These are phyloP conservation scores for Leptopterna dolabrata DNA, from an alignment of 2,888 invertebrate genomes.

Conservation along the genomic window DNA sequence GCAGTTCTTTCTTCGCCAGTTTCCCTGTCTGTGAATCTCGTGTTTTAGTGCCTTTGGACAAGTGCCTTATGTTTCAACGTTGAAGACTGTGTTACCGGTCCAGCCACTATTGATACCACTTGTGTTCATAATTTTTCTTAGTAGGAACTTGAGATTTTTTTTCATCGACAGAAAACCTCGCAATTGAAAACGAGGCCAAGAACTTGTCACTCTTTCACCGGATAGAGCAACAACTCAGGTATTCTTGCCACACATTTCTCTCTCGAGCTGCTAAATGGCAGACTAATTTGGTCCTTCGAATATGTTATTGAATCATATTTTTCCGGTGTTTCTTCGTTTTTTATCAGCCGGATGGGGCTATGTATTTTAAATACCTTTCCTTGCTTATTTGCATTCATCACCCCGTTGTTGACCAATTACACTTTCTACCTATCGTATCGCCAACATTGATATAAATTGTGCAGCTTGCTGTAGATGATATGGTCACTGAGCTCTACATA, in stretches of 20 bases:
- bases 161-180: neutral
- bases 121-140: constrained; percentile 1
- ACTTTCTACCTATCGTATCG: no score
- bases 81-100: constrained; percentile 20
- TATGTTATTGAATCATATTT: neutral
- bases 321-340: no score
- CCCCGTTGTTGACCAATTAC: no score
- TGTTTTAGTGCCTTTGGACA: constrained; percentile 39
- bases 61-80: constrained; percentile 38
- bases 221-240: constrained; percentile 50
- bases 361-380: no score
- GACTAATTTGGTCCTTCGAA: neutral
- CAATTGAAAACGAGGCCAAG: neutral
- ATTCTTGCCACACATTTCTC: neutral
- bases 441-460: no score
- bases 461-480: no score
- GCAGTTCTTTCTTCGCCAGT: constrained; percentile 18
- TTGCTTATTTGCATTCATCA: no score
- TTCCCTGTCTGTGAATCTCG: neutral
- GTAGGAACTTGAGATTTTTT: neutral
- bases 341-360: no score
- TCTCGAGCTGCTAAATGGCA: neutral
- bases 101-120: neutral
- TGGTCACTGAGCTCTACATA: no score
- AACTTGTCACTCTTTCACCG: constrained; percentile 40